Evolutionary conservation across 2,113 vertebrate genomes (phyloP).

Genomic region (Numenius arquata): DNA sequence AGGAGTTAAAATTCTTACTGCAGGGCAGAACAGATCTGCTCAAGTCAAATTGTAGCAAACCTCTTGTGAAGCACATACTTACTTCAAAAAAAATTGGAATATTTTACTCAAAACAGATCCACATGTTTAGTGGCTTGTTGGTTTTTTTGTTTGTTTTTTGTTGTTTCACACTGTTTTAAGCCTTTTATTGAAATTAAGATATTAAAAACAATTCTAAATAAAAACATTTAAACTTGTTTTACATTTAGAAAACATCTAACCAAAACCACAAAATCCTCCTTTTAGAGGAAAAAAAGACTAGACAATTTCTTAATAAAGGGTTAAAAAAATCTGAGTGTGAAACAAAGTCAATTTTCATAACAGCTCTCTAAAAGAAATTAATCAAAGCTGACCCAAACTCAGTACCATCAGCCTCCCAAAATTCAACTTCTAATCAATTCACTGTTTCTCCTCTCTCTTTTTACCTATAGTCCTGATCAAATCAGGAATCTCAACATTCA

Average conservation of each 20-base stretch:
- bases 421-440: background rate
- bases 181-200: background rate
- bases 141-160: rapidly evolving
- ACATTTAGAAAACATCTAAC: background rate
- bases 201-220: background rate
- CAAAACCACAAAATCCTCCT: background rate
- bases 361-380: background rate
- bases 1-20: background rate
- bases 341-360: background rate
- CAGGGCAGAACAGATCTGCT: background rate
- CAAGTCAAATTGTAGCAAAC: background rate
- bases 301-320: background rate
- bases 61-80: background rate
- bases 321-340: background rate
- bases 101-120: background rate
- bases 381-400: background rate
- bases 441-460: background rate
- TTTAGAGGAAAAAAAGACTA: background rate
- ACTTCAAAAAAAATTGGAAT: background rate
- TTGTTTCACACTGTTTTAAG: background rate
- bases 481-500: background rate
- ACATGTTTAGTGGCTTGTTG: background rate
- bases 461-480: background rate
- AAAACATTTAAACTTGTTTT: background rate
- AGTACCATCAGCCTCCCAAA: background rate